Evolutionary conservation across 2,888 invertebrate genomes (phyloP), one percentile per base, ranked within the genome.

Genomic region (Polydrusus tereticollis): DNA sequence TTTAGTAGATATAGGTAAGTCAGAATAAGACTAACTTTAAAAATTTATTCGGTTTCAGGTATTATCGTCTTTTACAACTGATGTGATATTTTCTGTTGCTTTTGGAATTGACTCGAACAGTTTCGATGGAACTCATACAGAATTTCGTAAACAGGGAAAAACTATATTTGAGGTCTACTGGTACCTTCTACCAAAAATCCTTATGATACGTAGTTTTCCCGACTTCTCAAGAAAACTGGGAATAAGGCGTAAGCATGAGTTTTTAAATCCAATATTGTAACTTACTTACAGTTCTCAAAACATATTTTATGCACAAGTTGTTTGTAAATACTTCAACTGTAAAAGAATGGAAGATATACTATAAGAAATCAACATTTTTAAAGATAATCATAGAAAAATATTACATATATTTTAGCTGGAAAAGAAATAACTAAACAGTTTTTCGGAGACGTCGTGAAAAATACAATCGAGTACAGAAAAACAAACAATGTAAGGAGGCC

Each of bases 31-130:
- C n/a, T n/a, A n/a, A n/a, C n/a, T n/a, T n/a, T n/a, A n/a, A 33
- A 33, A 36, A 36, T 12, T 12, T 7, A 36, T 36, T 36, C 36
- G 3, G 10, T 1, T 26, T 23, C 21, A 73, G 73, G 68, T 88
- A 59, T 86, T 88, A 74, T 88, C 87, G 4, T 87, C 86, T 72
- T 89, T 87, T 77, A 86, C 89, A 0, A 88, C 88, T 84, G 89
- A 90, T 77, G 88, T 89, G 2, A 88, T 90, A 29, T 88, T 88
- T 0, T 87, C 86, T 65, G 87, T 89, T 63, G 89, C 89, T 14
- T 90, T 90, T 78, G 90, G 89, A 33, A 84, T 90, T 5, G 87
- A 89, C 69, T 87, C 88, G 75, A 87, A 89, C 77, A 87, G 88
- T 36, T 87, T 90, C 62, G 85, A 85, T 52, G 84, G 87, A 78